Evolutionary conservation across 2,113 vertebrate genomes (phyloP).

Genomic region (Formicarius rufipectus): DNA sequence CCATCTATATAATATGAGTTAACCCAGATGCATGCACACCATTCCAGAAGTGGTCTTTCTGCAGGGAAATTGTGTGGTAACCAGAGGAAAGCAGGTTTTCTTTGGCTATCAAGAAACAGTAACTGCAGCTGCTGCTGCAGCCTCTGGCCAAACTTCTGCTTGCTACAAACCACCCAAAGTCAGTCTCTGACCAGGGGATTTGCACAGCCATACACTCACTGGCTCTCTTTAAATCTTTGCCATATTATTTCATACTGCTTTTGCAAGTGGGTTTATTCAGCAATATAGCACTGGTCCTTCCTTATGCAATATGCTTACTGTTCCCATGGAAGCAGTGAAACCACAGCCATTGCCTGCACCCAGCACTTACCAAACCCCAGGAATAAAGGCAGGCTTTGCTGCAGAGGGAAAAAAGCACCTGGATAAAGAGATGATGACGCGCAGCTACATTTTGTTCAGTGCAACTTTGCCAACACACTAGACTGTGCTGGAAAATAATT

Average conservation of each 20-base stretch:
- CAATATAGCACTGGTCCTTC: not conserved
- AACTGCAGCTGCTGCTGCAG: not conserved
- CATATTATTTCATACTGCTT: not conserved
- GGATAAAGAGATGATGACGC: not conserved
- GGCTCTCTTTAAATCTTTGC: not conserved
- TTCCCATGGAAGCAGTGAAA: constrained; percentile 28
- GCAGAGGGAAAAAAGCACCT: not conserved
- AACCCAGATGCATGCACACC: not conserved
- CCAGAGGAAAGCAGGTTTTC: not conserved
- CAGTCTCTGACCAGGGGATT: not conserved
- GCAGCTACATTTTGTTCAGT: not conserved
- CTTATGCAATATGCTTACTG: not conserved
- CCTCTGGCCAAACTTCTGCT: not conserved
- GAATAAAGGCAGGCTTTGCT: not conserved
- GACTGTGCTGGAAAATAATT: not conserved
- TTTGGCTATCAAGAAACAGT: not conserved
- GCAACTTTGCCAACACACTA: not conserved
- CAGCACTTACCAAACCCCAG: not conserved
- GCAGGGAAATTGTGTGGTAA: not conserved
- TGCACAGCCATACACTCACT: not conserved
- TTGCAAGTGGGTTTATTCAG: not conserved
- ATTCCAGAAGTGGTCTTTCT: not conserved
- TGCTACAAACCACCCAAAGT: not conserved
- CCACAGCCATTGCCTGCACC: not conserved
- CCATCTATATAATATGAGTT: not conserved